Evolutionary conservation across 1,140 invertebrate genomes (phyloP).

Genomic region (Drosophila repletoides): DNA sequence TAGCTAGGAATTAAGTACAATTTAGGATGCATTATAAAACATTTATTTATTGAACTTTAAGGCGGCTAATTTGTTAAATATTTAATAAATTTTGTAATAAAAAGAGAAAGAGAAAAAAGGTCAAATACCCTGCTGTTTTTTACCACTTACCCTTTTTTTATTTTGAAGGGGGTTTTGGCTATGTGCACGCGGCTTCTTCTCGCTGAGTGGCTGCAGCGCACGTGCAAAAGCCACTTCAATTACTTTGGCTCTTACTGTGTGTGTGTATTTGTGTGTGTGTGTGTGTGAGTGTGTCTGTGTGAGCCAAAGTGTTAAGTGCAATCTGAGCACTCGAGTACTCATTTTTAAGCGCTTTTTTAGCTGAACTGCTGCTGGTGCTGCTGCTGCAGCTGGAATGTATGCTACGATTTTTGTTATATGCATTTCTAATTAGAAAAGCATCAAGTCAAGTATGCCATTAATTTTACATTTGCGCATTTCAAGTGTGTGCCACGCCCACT

Average conservation of each 20-base stretch:
- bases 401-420: slow-evolving; percentile 60
- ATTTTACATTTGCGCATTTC: slow-evolving; percentile 69
- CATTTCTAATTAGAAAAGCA: slow-evolving; percentile 64
- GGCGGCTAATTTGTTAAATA: too few relatives aligned
- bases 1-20: too few relatives aligned
- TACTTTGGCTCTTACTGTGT: slow-evolving; percentile 6
- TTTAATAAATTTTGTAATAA: too few relatives aligned
- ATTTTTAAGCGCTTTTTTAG: slow-evolving; percentile 46
- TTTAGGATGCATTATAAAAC: too few relatives aligned
- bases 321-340: slow-evolving; percentile 42
- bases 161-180: too few relatives aligned
- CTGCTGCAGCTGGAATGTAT: slow-evolving; percentile 27
- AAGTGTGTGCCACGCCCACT: slow-evolving; percentile 50
- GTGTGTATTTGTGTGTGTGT: neutral
- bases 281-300: slow-evolving; percentile 7
- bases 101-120: too few relatives aligned
- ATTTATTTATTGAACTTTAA: too few relatives aligned
- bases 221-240: slow-evolving; percentile 55
- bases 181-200: neutral
- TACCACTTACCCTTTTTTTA: too few relatives aligned
- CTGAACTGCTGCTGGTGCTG: slow-evolving; percentile 14
- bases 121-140: too few relatives aligned
- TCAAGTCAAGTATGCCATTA: slow-evolving; percentile 69
- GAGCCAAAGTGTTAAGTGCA: slow-evolving; percentile 48
- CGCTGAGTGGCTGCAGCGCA: slow-evolving; percentile 21